These are phyloP conservation scores for Muraenolepis orangiensis DNA, from an alignment of 2,797 vertebrate species.

Conservation along the genomic window DNA sequence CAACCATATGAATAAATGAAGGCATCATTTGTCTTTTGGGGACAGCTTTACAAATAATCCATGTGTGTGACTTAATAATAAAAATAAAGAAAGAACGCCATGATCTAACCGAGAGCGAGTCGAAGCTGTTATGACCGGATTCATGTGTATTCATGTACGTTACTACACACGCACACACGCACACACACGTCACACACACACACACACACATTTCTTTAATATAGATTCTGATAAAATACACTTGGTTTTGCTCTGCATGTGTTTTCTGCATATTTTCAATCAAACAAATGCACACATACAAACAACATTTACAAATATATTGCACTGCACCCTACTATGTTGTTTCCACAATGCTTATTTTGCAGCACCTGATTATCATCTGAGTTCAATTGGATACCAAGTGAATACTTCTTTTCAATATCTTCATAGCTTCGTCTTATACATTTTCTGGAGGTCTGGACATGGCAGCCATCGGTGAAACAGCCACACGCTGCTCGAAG, in stretches of 20 bases:
- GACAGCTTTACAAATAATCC: slow-evolving; percentile 21
- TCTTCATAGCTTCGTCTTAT: neutral
- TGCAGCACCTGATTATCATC: neutral
- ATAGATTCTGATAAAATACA: neutral
- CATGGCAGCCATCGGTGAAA: neutral
- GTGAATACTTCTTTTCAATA: slow-evolving; percentile 4
- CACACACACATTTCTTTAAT: neutral
- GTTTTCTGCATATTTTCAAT: neutral
- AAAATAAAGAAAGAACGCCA: slow-evolving; percentile 13
- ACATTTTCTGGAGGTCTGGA: slow-evolving; percentile 4
- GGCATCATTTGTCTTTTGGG: neutral
- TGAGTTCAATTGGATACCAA: neutral
- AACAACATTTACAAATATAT: neutral
- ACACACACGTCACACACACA: slow-evolving; percentile 9
- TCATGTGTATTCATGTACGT: slow-evolving; percentile 24
- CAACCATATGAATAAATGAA: slow-evolving; percentile 8
- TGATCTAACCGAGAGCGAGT: slow-evolving; percentile 34
- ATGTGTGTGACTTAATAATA: slow-evolving; percentile 40
- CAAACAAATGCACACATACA: neutral
- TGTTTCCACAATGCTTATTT: neutral
- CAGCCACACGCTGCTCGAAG: neutral
- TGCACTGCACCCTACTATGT: neutral
- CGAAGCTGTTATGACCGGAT: slow-evolving; percentile 27
- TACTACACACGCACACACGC: slow-evolving; percentile 15
- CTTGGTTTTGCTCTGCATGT: neutral